Base-by-base conservation (phyloP, 2,888 invertebrate species). In the Tryphoninae sp. region DNA sequence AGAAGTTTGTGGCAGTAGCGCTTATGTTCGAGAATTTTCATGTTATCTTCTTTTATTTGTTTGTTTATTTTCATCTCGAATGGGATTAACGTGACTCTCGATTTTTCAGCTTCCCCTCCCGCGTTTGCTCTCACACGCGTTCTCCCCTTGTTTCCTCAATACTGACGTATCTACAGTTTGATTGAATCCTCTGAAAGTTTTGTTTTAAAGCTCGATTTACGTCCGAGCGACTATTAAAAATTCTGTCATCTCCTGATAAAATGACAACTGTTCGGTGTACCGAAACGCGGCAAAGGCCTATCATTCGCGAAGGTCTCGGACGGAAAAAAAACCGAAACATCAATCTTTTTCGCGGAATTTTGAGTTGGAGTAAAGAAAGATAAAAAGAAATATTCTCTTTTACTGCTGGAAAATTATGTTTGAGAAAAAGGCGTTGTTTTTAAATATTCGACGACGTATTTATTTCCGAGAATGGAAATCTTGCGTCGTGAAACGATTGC, bases 1-100 rank as follows among this genome's bases (percentile, higher is more conserved):
- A 84, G 84, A 86, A 84, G 83, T 83, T 80, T 84, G 81, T 86
- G 85, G 85, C 86, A 84, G 85, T 76, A 78, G 77, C 75, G 80
- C 82, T 80, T 80, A 78, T 74, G 45, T 72, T 76, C 74, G 76
- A 78, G 62, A 45, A 55, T 59, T 67, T 71, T 72, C 42, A 23
- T 40, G 65, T 40, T 45, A 16, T 23, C 42, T 26, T 77, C n/a
- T n/a, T 45, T 49, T 8, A 2, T 45, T 58, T 64, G 64, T 83
- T 71, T 53, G 11, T 49, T 80, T 59, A 55, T 77, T 72, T 55
- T 73, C 74, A 53, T 53, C 45, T 83, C 58, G 59, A 69, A 59
- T 67, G 42, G 62, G 67, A 84, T 82, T 74, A 67, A 72, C 61
- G 55, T 55, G 58, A 84, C 33, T 80, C 61, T 79, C 76, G 58